Conservation (phyloP, 2,113 vertebrate species). For the Ammodytes marinus region DNA sequence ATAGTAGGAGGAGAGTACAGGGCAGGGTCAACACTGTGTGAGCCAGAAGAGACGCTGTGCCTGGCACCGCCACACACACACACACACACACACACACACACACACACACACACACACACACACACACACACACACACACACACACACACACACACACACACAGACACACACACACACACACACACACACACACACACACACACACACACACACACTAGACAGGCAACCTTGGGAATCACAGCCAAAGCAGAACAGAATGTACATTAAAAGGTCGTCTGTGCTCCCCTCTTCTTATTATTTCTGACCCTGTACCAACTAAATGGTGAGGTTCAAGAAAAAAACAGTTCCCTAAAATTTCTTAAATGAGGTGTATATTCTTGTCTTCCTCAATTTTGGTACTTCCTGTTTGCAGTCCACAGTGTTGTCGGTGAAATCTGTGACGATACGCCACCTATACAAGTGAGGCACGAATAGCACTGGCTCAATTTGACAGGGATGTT, state of each 20-base stretch:
- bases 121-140: constrained; percentile 37
- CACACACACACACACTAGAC: constrained; percentile 35
- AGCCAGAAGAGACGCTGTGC: constrained; percentile 81
- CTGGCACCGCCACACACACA: constrained; percentile 83
- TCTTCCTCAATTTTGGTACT: constrained; percentile 28
- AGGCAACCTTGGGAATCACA: constrained; percentile 78
- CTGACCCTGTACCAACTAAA: constrained; percentile 23
- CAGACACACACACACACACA: constrained; percentile 40
- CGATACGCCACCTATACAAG: not conserved
- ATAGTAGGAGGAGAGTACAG: constrained; percentile 79
- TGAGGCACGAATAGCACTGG: not conserved
- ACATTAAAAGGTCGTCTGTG: constrained; percentile 75
- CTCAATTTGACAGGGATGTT: constrained; percentile 32
- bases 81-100: constrained; percentile 49
- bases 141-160: constrained; percentile 47
- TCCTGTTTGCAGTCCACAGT: constrained; percentile 13
- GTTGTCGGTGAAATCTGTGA: not conserved
- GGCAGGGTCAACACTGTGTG: constrained; percentile 82
- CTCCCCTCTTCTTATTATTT: constrained; percentile 52
- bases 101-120: constrained; percentile 43
- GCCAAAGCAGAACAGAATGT: constrained; percentile 83
- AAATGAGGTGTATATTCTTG: not conserved
- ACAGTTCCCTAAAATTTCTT: not conserved
- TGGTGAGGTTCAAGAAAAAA: not conserved
- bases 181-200: constrained; percentile 39